Percentiles rank a stretch among this genome's conserved stretches.
Conservation (phyloP, 2,888 invertebrate species). For the Scrobipalpa atriplicella region DNA sequence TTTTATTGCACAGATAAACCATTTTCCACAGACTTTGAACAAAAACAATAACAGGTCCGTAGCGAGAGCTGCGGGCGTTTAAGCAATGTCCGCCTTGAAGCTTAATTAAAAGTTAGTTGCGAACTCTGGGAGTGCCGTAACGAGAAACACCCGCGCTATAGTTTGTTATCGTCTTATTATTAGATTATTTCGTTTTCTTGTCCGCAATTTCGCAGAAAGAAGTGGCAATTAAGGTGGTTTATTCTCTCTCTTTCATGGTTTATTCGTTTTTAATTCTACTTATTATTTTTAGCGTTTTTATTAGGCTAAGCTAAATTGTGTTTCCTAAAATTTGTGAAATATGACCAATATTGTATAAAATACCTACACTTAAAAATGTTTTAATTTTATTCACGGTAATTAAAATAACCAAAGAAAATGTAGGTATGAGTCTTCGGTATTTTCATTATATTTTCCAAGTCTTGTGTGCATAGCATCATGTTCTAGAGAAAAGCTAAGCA, state of each 20-base stretch:
- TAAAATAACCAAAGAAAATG: neutral
- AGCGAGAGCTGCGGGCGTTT: conserved; percentile 6
- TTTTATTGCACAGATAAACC: conserved; percentile 1
- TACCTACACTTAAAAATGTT: too few relatives aligned
- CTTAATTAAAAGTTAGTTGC: conserved; percentile 1
- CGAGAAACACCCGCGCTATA: neutral
- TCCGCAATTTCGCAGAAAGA: neutral
- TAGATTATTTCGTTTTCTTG: neutral
- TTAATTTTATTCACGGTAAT: neutral
- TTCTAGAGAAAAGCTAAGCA: too few relatives aligned
- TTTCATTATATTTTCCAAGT: too few relatives aligned
- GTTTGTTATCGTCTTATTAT: neutral
- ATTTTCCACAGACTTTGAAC: neutral
- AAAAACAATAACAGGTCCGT: neutral
- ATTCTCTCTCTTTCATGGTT: neutral
- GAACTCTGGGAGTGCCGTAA: conserved; percentile 10
- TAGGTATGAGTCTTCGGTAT: neutral
- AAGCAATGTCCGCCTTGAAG: conserved; percentile 7
- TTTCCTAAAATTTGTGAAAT: neutral
- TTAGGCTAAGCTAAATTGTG: too few relatives aligned
- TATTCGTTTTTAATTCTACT: too few relatives aligned
- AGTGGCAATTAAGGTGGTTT: neutral
- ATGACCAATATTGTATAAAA: neutral
- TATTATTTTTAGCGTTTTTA: too few relatives aligned
- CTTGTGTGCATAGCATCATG: too few relatives aligned